Percentiles rank a stretch among this genome's conserved stretches.
Conservation (phyloP, 2,797 vertebrate genomes). For the Pyrocephalus nanus region DNA sequence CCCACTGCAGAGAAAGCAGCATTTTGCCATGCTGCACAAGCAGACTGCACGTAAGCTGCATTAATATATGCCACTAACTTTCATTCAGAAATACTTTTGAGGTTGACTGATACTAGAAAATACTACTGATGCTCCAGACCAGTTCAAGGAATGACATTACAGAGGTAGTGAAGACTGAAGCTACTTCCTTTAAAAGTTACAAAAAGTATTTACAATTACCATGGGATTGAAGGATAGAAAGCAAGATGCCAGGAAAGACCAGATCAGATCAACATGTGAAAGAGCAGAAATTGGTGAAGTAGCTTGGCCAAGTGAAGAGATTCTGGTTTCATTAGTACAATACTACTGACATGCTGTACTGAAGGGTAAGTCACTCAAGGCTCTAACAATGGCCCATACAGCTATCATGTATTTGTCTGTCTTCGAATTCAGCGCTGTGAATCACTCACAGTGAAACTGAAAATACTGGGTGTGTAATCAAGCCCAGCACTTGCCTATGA, state of each 20-base stretch:
- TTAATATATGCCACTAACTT: neutral
- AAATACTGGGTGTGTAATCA: neutral
- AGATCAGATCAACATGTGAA: neutral
- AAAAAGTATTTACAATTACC: neutral
- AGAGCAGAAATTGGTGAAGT: neutral
- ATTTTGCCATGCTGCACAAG: neutral
- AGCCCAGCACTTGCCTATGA: neutral
- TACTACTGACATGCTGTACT: neutral
- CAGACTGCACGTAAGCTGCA: neutral
- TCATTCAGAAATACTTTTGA: neutral
- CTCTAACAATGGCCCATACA: neutral
- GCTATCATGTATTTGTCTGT: neutral
- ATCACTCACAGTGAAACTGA: neutral
- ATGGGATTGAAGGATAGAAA: neutral
- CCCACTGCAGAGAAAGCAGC: neutral
- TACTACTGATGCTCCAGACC: neutral
- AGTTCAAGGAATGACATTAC: neutral
- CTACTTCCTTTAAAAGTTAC: neutral
- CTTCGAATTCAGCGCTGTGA: neutral
- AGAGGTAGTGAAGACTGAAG: neutral
- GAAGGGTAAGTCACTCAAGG: neutral
- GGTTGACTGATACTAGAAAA: neutral
- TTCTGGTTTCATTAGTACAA: neutral
- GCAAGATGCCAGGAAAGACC: neutral
- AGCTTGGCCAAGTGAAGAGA: neutral